These are phyloP conservation scores for Tympanuchus pallidicinctus DNA, from an alignment of 2,113 vertebrate genomes.

Conservation along the genomic window DNA sequence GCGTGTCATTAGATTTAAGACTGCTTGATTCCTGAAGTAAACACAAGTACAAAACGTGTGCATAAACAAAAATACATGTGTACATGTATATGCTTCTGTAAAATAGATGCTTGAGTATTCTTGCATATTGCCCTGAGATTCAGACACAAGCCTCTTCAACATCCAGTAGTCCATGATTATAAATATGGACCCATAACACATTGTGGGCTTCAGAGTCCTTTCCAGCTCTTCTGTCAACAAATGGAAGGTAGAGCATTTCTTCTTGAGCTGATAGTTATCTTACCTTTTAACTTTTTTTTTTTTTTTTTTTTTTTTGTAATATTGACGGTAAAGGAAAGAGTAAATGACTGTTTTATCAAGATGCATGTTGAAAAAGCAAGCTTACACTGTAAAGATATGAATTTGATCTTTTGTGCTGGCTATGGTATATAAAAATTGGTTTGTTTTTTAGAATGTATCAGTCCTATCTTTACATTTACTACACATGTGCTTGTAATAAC, in stretches of 20 bases:
- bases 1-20: not conserved
- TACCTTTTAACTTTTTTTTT: not conserved
- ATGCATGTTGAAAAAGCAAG: not conserved
- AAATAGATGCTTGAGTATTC: not conserved
- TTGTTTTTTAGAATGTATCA: not conserved
- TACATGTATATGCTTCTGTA: rapidly evolving
- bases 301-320: too few species aligned
- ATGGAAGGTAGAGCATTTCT: not conserved
- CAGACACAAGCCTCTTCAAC: not conserved
- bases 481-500: not conserved
- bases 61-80: rapidly evolving
- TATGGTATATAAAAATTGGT: not conserved
- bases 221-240: not conserved
- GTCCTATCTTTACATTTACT: not conserved
- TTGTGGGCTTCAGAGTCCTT: too few species aligned
- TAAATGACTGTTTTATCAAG: not conserved
- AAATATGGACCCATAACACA: not conserved
- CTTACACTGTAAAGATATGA: rapidly evolving
- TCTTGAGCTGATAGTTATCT: not conserved
- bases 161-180: not conserved
- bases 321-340: too few species aligned
- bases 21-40: not conserved
- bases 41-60: rapidly evolving
- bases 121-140: rapidly evolving
- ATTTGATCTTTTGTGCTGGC: not conserved